Conservation (phyloP, 1,140 invertebrate genomes). For the Calliphora vicina region DNA sequence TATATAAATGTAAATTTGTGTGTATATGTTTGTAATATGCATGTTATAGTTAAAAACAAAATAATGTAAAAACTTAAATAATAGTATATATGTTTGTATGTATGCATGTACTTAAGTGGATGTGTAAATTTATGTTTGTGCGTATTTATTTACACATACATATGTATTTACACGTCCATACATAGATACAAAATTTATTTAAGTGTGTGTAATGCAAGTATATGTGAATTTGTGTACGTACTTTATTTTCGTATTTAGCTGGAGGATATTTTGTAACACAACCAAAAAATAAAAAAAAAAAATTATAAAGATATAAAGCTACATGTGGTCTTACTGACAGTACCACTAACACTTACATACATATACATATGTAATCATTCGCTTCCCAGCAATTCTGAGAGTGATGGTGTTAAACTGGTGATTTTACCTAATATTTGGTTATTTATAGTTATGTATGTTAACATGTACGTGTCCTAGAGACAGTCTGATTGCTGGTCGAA, state of each 20-base stretch:
- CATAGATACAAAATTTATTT: neutral
- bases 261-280: neutral
- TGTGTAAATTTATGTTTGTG: neutral
- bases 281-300: neutral
- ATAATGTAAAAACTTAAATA: too few relatives aligned
- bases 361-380: neutral
- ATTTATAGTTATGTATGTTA: too few relatives aligned
- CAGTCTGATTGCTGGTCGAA: too few relatives aligned
- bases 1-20: too few relatives aligned
- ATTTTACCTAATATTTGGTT: too few relatives aligned
- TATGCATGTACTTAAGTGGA: neutral
- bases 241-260: neutral
- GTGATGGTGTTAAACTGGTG: too few relatives aligned
- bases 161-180: neutral
- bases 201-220: neutral
- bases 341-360: neutral
- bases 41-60: too few relatives aligned
- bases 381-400: neutral
- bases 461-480: too few relatives aligned
- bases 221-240: neutral
- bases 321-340: neutral
- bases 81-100: too few relatives aligned
- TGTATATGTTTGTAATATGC: too few relatives aligned
- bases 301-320: neutral
- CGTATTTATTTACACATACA: neutral